Evolutionary conservation across 2,113 vertebrate species (phyloP).

Genomic region (Phoxinus phoxinus): DNA sequence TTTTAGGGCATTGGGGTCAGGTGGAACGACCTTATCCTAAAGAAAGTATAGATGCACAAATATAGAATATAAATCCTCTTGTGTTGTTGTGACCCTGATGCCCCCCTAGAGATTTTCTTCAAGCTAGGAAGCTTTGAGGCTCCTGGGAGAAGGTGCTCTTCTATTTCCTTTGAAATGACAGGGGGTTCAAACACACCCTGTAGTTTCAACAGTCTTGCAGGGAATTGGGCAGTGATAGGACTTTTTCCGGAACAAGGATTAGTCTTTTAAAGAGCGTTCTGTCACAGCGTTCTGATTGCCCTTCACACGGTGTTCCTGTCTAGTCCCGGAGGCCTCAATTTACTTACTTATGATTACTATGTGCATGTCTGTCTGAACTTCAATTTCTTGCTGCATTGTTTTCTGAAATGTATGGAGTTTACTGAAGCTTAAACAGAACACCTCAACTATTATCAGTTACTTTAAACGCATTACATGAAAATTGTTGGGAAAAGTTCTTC

Average conservation of each 20-base stretch:
- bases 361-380: neutral
- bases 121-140: slow-evolving; percentile 20
- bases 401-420: neutral
- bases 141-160: slow-evolving; percentile 18
- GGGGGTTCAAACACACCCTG: neutral
- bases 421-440: neutral
- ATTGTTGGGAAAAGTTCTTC: neutral
- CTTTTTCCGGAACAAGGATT: slow-evolving; percentile 15
- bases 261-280: slow-evolving; percentile 10
- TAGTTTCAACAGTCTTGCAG: slow-evolving; percentile 9
- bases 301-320: neutral
- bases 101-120: slow-evolving; percentile 30
- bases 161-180: slow-evolving; percentile 17
- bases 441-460: neutral
- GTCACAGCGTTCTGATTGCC: neutral
- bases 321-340: neutral
- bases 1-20: neutral
- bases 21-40: neutral
- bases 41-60: neutral
- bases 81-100: slow-evolving; percentile 40
- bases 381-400: neutral
- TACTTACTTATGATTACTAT: neutral
- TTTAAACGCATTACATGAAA: neutral
- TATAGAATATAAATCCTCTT: slow-evolving; percentile 28
- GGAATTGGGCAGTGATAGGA: neutral